Evolutionary conservation across 2,888 invertebrate genomes (phyloP).

Genomic region (Agonopterix arenella): DNA sequence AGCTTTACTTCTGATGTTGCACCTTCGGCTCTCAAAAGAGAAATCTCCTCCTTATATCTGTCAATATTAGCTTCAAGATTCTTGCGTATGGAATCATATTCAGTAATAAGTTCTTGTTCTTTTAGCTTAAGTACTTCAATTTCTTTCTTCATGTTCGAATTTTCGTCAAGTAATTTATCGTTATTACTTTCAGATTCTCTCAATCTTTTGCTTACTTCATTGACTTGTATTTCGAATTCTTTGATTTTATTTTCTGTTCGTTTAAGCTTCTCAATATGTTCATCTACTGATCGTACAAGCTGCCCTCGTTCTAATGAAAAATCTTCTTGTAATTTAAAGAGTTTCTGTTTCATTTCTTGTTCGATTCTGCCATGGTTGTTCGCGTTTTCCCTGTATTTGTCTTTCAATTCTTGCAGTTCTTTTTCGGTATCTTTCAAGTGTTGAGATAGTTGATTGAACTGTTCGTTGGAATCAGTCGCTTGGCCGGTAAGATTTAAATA

Average conservation of each 20-base stretch:
- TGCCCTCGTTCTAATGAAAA: slow-evolving; percentile 53
- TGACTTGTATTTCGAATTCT: slow-evolving; percentile 41
- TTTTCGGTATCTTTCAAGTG: slow-evolving; percentile 76
- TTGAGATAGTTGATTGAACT: slow-evolving; percentile 73
- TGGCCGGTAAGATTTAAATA: slow-evolving; percentile 76
- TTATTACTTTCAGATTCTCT: slow-evolving; percentile 45
- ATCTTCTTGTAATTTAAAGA: slow-evolving; percentile 64
- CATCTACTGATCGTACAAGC: slow-evolving; percentile 48
- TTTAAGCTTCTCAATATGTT: slow-evolving; percentile 51
- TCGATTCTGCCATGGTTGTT: slow-evolving; percentile 60
- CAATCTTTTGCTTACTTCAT: slow-evolving; percentile 39
- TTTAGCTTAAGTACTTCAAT: slow-evolving; percentile 52
- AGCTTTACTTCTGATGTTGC: slow-evolving; percentile 63
- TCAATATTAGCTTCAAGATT: slow-evolving; percentile 63
- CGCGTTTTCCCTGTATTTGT: slow-evolving; percentile 58
- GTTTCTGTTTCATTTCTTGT: slow-evolving; percentile 66
- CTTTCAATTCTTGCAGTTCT: slow-evolving; percentile 70
- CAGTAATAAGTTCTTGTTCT: slow-evolving; percentile 51
- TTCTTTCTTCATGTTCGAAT: slow-evolving; percentile 57
- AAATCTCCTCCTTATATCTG: slow-evolving; percentile 62
- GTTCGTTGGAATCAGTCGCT: slow-evolving; percentile 77
- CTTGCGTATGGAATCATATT: slow-evolving; percentile 51
- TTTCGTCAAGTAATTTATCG: slow-evolving; percentile 60
- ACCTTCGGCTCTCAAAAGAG: slow-evolving; percentile 58
- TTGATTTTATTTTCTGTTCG: slow-evolving; percentile 50